Evolutionary conservation across 2,888 invertebrate genomes (phyloP).

Genomic region (Euzetes globulus): DNA sequence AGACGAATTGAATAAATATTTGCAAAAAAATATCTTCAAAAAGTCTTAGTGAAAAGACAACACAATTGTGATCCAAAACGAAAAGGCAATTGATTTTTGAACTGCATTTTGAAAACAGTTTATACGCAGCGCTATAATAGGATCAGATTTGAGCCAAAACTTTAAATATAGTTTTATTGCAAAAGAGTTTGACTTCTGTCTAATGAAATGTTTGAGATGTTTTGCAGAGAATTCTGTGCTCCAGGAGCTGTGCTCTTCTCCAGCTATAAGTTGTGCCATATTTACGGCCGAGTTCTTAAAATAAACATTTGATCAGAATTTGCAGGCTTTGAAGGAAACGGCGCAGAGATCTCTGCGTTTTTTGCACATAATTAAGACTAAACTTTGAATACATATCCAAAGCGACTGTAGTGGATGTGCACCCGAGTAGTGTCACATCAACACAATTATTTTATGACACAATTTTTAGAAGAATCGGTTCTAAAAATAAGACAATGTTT

Average conservation of each 20-base stretch:
- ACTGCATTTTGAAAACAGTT: neutral
- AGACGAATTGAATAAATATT: neutral
- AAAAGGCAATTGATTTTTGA: neutral
- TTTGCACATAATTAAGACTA: neutral
- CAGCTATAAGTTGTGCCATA: conserved; percentile 12
- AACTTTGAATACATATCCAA: neutral
- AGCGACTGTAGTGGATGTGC: too few relatives aligned
- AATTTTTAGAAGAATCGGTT: neutral
- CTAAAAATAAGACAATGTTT: conserved; percentile 8
- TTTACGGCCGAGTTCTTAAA: conserved; percentile 27
- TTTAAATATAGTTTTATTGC: conserved; percentile 1
- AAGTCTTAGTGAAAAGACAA: neutral
- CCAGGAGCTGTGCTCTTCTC: too few relatives aligned
- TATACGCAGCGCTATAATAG: neutral
- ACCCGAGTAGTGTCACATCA: too few relatives aligned
- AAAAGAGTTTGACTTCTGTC: neutral
- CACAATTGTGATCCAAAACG: neutral
- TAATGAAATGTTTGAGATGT: conserved; percentile 12
- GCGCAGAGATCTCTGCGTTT: neutral
- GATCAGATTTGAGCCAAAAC: conserved; percentile 6
- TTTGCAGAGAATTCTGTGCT: neutral
- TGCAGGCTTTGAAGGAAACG: neutral
- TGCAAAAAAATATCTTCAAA: too few relatives aligned
- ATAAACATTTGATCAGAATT: conserved; percentile 25
- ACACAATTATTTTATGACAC: neutral